phyloP scores from a whole-genome alignment of 2,888 invertebrate species.

The Magallana nippona region DNA sequence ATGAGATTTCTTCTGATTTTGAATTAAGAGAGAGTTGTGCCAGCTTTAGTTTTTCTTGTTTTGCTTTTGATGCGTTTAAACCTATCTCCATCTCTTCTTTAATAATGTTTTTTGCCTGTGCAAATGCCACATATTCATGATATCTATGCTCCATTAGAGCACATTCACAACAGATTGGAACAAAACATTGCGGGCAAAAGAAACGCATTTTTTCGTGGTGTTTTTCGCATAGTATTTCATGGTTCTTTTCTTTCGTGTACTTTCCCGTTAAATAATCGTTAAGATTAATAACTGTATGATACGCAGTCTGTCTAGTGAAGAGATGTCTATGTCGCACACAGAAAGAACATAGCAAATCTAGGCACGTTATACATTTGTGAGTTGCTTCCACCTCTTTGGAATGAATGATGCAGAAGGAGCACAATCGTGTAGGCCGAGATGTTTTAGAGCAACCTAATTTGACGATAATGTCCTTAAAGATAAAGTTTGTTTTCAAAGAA shows the following conservation, averaged over 20 bases:
- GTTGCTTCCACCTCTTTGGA: background rate
- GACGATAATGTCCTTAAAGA: background rate
- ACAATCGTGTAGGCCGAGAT: background rate
- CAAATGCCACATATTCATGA: constrained; percentile 24
- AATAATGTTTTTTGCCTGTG: background rate
- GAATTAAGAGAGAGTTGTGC: background rate
- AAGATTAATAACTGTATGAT: background rate
- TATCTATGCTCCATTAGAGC: constrained; percentile 5
- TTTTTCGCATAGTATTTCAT: background rate
- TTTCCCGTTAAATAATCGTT: background rate
- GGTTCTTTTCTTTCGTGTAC: background rate
- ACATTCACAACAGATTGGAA: constrained; percentile 14
- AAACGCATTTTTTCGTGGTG: constrained; percentile 5
- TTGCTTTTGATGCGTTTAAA: background rate
- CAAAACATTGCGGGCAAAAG: background rate
- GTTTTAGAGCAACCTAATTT: background rate
- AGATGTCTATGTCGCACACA: background rate
- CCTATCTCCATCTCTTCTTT: background rate
- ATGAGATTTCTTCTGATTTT: background rate
- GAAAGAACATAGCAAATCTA: background rate
- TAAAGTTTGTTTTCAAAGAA: constrained; percentile 22
- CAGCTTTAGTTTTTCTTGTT: background rate
- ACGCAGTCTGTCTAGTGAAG: background rate
- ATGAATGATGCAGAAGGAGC: background rate
- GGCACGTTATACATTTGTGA: constrained; percentile 7